Conservation (phyloP, 2,888 invertebrate species). For the Caenorhabditis afra region DNA sequence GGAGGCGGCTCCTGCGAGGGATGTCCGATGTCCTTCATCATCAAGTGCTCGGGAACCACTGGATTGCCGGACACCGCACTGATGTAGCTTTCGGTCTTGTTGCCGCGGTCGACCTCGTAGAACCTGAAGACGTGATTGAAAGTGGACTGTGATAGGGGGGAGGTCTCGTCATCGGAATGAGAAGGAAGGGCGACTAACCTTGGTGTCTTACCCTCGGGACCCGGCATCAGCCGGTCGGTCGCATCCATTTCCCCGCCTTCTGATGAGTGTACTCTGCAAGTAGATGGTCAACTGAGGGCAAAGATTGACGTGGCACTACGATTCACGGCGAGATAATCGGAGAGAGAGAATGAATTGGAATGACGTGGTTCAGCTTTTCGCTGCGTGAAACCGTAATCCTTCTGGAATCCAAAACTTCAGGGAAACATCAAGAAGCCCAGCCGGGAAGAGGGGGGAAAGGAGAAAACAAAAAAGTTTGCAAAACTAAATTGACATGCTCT, state of each 20-base stretch:
- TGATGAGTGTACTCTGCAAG: too few relatives aligned
- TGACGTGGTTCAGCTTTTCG: too few relatives aligned
- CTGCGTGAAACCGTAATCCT: too few relatives aligned
- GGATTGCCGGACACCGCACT: slow-evolving; percentile 75
- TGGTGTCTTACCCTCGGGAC: slow-evolving; percentile 71
- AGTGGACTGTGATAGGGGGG: neutral
- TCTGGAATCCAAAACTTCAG: too few relatives aligned
- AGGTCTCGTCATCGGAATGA: neutral
- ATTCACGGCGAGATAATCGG: neutral
- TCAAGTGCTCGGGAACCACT: slow-evolving; percentile 62
- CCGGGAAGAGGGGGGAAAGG: neutral
- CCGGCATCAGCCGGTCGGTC: slow-evolving; percentile 68
- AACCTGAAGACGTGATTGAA: slow-evolving; percentile 19
- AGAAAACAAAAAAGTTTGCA: slow-evolving; percentile 7
- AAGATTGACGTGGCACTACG: too few relatives aligned
- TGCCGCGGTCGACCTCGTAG: slow-evolving; percentile 74
- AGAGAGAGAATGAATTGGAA: neutral
- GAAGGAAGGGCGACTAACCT: slow-evolving; percentile 35
- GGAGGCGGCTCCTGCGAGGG: neutral
- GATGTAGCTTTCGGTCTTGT: slow-evolving; percentile 78
- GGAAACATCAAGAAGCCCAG: neutral
- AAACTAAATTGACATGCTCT: slow-evolving; percentile 14
- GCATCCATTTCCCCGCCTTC: slow-evolving; percentile 25
- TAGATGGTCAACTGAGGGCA: too few relatives aligned
- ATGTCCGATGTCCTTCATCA: slow-evolving; percentile 37